Base-by-base conservation (phyloP, 2,888 invertebrate genomes). In the Liopterus haemorrhoidalis region DNA sequence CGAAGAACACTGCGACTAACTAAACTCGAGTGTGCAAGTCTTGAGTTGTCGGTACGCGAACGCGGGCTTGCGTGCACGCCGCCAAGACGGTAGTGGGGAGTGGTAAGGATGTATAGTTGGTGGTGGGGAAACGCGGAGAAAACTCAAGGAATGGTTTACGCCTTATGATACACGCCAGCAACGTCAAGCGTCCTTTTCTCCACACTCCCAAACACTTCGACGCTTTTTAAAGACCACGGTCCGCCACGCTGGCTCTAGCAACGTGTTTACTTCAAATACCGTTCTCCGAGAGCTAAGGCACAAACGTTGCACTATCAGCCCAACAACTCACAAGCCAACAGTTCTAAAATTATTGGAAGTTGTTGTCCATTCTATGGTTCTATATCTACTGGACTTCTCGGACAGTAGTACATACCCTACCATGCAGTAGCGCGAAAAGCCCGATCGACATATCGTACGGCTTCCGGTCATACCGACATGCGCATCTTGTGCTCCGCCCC, bases 401-500 rank as follows among this genome's bases (percentile, higher is more conserved):
- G 15, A 12, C 28, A 28, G 8, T 28, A 14, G 14, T 28, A 28
- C 12, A 12, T 28, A 15, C 25, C 25, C 25, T 25, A 11, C 25
- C 8, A n/a, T 21, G 28, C 12, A n/a, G 11, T 18, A 27, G 28
- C 28, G 28, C 39, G 36, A 20, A 22, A 16, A 8, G 30, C 32
- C 37, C 45, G 45, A 45, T 45, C 45, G 45, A 45, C 45, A 45
- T 39, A 59, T 53, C 56, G 55, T 59, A 58, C 56, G 60, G 59
- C 54, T 58, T 59, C 52, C 52, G 52, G 41, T 46, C 43, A 62
- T 59, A 61, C 61, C 62, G 63, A 58, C 62, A 61, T 62, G 65
- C 63, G 62, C 63, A 59, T 54, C 55, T 54, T 54, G 52, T 56
- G 58, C 57, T 54, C 58, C 61, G 61, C 63, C 61, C 59, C 57